A percentile compares a stretch with the other conserved stretches of the same genome.
Evolutionary conservation across 2,797 vertebrate genomes (phyloP).

Genomic region (Benthosema pterotum): DNA sequence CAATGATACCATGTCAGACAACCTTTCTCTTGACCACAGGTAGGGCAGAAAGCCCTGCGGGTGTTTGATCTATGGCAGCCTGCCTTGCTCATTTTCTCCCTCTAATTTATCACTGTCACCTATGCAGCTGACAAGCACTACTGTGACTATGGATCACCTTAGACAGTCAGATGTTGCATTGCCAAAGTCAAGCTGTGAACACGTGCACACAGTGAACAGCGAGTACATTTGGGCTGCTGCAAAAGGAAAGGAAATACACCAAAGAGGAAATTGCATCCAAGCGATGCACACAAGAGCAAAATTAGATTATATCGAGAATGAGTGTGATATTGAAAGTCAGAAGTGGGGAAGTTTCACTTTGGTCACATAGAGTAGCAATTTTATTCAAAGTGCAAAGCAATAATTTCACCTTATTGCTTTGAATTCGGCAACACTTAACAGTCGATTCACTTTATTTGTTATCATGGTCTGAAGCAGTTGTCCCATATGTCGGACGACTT

Average conservation of each 20-base stretch:
- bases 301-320: not conserved
- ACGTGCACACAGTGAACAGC: slow-evolving; percentile 30
- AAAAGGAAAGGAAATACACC: slow-evolving; percentile 28
- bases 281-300: not conserved
- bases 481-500: slow-evolving; percentile 32
- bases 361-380: not conserved
- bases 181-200: slow-evolving; percentile 46
- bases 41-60: slow-evolving; percentile 45
- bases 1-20: slow-evolving; percentile 18
- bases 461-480: slow-evolving; percentile 34
- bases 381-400: slow-evolving; percentile 11
- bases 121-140: slow-evolving; percentile 53
- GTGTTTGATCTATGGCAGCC: slow-evolving; percentile 56
- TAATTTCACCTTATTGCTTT: slow-evolving; percentile 8
- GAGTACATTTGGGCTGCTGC: slow-evolving; percentile 9
- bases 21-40: slow-evolving; percentile 42
- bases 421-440: not conserved
- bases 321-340: not conserved
- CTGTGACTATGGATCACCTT: slow-evolving; percentile 71
- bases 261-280: slow-evolving; percentile 15
- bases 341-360: not conserved
- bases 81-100: slow-evolving; percentile 49
- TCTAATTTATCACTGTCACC: slow-evolving; percentile 68
- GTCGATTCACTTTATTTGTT: slow-evolving; percentile 5
- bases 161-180: slow-evolving; percentile 59